Percentiles rank a stretch among this genome's conserved stretches.
phyloP scores from a whole-genome alignment of 2,113 vertebrate genomes.

The Halichoeres trimaculatus region DNA sequence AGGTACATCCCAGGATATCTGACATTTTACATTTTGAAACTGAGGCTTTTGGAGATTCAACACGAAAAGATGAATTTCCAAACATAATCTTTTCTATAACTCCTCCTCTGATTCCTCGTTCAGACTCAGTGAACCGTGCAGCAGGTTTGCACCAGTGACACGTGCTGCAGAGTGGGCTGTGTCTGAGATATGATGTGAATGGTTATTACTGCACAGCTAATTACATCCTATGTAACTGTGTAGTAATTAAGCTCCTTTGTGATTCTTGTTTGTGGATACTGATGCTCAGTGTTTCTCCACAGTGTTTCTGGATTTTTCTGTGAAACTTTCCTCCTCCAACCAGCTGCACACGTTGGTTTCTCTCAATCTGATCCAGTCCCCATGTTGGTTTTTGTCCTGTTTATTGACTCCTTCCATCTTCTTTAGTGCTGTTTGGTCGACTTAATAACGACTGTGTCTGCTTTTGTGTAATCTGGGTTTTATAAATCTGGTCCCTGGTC shows the following conservation, averaged over 20 bases:
- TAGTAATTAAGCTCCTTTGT: not conserved
- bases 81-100: too few species aligned
- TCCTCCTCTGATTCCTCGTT: too few species aligned
- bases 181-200: too few species aligned
- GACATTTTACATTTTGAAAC: too few species aligned
- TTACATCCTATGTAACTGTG: not conserved
- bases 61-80: too few species aligned
- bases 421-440: constrained; percentile 1
- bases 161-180: too few species aligned
- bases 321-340: not conserved
- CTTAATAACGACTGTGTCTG: constrained; percentile 16
- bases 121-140: too few species aligned
- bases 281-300: too few species aligned
- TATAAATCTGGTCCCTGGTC: constrained; percentile 35
- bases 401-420: constrained; percentile 15
- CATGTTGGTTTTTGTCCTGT: not conserved
- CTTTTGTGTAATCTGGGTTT: constrained; percentile 31
- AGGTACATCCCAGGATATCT: too few species aligned
- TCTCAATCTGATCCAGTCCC: not conserved
- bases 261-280: not conserved
- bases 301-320: too few species aligned
- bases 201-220: not conserved
- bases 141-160: too few species aligned
- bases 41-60: too few species aligned
- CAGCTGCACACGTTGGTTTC: not conserved